Base-by-base conservation (phyloP, 1,140 invertebrate genomes). In the Drosophila novamexicana region DNA sequence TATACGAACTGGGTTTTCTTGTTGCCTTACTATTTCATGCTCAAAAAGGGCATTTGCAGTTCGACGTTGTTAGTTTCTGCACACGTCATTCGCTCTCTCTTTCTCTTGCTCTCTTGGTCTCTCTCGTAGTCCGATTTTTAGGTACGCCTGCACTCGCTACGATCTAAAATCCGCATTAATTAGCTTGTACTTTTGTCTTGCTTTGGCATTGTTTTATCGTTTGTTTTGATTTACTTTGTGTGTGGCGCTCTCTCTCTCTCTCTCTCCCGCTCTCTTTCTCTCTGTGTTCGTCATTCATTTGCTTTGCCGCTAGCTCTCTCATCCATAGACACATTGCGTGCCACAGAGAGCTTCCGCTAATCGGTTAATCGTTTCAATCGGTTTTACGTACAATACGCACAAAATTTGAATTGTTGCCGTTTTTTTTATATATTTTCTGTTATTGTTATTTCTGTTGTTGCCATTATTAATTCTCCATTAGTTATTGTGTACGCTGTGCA, bases 101-200 rank as follows among this genome's bases (percentile, higher is more conserved):
- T 10, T 32, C 12, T 39, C 8, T 40, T 18, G 36, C 22, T 22
- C 22, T 40, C n/a, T 18, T 5, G 5, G 14, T 14, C 14, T 14
- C 14, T 14, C 14, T 14, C 12, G 10, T 18, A 40, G 39, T 40
- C 39, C 2, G 8, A 10, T 34, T 1, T 58, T 32, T 44, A 45
- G 53, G 80, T 82, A 52, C 81, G 53, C 47, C 61, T 64, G 80
- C 77, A 82, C 80, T 82, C 80, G 81, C 81, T 64, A 29, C 39
- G 52, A 66, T 53, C 53, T 37, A 32, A 14, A 49, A 56, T 65
- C 54, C 53, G 45, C 53, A 44, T 68, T 70, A 47, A 63, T 79
- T n/a, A 57, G 18, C 18, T 71, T 42, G 36, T 50, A 62, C 45
- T 52, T 54, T 39, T 10, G 65, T 50, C 63, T 77, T 66, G 49